Base-by-base conservation (phyloP, 2,113 vertebrate genomes). In the Coryphaenoides rupestris region DNA sequence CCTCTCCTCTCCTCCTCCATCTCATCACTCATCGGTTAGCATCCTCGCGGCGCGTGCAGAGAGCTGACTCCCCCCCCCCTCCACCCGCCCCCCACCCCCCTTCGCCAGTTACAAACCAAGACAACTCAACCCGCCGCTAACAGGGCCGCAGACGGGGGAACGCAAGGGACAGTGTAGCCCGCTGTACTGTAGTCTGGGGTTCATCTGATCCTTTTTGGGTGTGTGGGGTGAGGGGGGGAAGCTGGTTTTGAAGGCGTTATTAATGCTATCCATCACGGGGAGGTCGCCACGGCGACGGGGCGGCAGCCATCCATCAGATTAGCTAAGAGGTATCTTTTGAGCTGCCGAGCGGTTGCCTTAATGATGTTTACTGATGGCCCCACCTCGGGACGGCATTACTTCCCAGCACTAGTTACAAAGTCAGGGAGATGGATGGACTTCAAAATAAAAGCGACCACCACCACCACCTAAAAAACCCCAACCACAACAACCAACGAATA, bases 221-320 rank as follows among this genome's bases (percentile, higher is more conserved):
- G 62, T 26, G 52, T 3, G 24, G 24, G 24, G 24, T 3, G 24
- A 6, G 24, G 33, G 33, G 33, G 28, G 33, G 33, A 9, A 12
- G 69, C 74, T 76, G 65, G 66, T 75, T 77, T 84, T 70, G 62
- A 70, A 70, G 79, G 75, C 60, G 65, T 76, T 86, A 88, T 88
- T 86, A 85, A 83, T 69, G 70, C 81, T 68, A 86, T 86, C 84
- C 84, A 86, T 88, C 86, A 86, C 79, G 68, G 67, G 46, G 1
- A 63, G 73, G 81, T 82, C 79, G n/a, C n/a, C n/a, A 71, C 76
- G 68, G 72, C 82, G 33, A 40, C 83, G 77, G 83, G 67, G 66
- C 75, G 73, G 57, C 66, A 84, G 72, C 77, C 80, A 80, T 84
- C 84, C 67, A 71, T 77, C 75, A 72, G 75, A 81, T 84, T 78